Conservation (phyloP, 2,797 vertebrate species). For the Hippopotamyrus pictus region DNA sequence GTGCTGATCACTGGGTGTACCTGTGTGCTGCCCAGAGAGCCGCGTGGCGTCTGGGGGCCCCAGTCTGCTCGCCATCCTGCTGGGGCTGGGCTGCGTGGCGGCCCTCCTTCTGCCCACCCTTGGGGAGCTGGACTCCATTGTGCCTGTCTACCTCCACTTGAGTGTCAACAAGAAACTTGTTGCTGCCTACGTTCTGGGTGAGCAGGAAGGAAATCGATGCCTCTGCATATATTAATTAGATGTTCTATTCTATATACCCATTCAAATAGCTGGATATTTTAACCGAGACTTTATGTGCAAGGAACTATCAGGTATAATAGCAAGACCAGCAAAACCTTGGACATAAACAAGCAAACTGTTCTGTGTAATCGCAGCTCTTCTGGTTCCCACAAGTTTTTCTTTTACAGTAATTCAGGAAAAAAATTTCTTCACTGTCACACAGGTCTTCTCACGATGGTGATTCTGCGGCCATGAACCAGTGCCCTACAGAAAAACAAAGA, state of each 20-base stretch:
- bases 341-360: background rate
- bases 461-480: conserved; percentile 56
- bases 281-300: background rate
- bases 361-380: background rate
- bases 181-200: conserved; percentile 82
- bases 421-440: conserved; percentile 19
- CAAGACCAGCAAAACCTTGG: background rate
- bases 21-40: conserved; percentile 63
- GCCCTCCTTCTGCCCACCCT: conserved; percentile 95
- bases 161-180: conserved; percentile 99
- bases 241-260: background rate
- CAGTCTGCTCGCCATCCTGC: conserved; percentile 60
- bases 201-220: conserved; percentile 37
- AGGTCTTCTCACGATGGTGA: conserved; percentile 99
- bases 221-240: background rate
- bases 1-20: background rate
- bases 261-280: background rate
- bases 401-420: background rate
- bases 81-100: conserved; percentile 85
- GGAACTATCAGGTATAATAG: background rate
- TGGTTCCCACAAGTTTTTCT: background rate
- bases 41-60: conserved; percentile 40
- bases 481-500: conserved; percentile 13
- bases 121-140: conserved; percentile 92
- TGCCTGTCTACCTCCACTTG: conserved; percentile 99